These are phyloP conservation scores for Drosophila atripex DNA, from an alignment of 2,888 invertebrate genomes.

Conservation along the genomic window DNA sequence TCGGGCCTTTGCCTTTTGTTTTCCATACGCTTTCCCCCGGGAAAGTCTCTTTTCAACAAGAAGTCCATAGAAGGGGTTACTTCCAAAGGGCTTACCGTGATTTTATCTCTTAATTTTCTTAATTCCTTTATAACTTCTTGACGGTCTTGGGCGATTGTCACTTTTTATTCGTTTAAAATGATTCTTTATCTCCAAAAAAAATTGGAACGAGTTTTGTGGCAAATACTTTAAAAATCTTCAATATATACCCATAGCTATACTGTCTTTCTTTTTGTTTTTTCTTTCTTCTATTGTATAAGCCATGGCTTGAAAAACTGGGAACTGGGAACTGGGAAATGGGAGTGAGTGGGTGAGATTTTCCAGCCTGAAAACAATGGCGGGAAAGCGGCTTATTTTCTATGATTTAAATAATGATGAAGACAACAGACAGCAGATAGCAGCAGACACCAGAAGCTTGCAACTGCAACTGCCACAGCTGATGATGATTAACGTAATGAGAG, in stretches of 20 bases:
- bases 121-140: neutral
- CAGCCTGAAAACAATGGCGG: constrained; percentile 79
- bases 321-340: neutral
- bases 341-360: constrained; percentile 67
- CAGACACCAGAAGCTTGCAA: constrained; percentile 10
- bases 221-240: neutral
- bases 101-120: constrained; percentile 19
- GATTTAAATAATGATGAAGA: constrained; percentile 81
- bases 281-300: constrained; percentile 41
- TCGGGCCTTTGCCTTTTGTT: constrained; percentile 50
- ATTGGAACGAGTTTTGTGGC: neutral
- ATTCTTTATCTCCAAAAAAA: neutral
- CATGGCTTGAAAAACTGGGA: constrained; percentile 31
- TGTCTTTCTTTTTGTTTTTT: constrained; percentile 22
- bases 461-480: constrained; percentile 33
- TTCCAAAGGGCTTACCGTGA: neutral
- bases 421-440: constrained; percentile 18
- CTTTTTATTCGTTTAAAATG: constrained; percentile 1
- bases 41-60: constrained; percentile 17
- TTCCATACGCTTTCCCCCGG: constrained; percentile 29
- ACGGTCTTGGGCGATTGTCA: neutral
- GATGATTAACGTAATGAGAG: constrained; percentile 35
- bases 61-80: constrained; percentile 5
- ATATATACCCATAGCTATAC: constrained; percentile 5
- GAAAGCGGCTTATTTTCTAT: constrained; percentile 82